Evolutionary conservation across 2,113 vertebrate species (phyloP).

Genomic region (Himantopus leucocephalus): DNA sequence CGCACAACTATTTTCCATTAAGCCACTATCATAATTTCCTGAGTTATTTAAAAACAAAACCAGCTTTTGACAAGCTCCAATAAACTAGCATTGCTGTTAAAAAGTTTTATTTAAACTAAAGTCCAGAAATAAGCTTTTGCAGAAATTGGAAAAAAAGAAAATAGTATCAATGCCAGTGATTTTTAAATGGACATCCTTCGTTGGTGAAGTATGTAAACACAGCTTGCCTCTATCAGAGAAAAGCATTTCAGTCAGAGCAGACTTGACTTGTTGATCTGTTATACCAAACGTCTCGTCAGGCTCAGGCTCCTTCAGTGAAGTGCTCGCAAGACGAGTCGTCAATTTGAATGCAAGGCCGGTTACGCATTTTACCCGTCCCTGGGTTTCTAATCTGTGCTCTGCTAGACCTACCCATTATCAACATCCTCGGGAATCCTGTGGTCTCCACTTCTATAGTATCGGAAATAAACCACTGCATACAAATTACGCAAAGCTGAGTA

Average conservation of each 20-base stretch:
- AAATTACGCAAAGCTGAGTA: not conserved
- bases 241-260: not conserved
- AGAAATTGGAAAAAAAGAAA: not conserved
- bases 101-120: not conserved
- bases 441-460: not conserved
- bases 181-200: not conserved
- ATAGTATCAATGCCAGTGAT: not conserved
- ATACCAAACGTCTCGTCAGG: not conserved
- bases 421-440: not conserved
- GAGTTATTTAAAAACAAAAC: not conserved
- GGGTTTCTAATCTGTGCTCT: not conserved
- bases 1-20: not conserved
- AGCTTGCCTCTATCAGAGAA: not conserved
- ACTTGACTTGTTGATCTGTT: not conserved
- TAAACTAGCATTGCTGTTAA: not conserved
- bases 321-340: fast-evolving
- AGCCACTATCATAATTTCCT: not conserved
- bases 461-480: not conserved
- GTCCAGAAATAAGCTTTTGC: not conserved
- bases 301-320: not conserved
- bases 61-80: not conserved
- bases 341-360: fast-evolving
- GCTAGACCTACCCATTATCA: not conserved
- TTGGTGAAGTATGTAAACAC: not conserved
- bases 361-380: fast-evolving